A percentile compares a stretch with the other conserved stretches of the same genome.
These are phyloP conservation scores for Mizuhopecten yessoensis DNA, from an alignment of 1,140 invertebrate species.

Conservation along the genomic window DNA sequence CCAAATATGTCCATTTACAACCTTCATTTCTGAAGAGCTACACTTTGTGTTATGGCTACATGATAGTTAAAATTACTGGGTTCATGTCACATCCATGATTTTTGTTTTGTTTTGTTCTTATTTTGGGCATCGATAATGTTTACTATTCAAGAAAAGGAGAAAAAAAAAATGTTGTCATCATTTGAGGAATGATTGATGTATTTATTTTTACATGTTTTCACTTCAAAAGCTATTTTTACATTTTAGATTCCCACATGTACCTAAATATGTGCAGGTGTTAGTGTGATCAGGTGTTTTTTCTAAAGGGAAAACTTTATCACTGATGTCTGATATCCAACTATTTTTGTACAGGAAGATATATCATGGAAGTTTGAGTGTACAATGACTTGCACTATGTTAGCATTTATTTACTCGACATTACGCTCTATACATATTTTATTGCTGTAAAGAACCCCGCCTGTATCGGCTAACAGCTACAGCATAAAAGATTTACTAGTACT, in stretches of 20 bases:
- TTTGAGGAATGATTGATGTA: not conserved
- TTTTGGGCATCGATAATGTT: too few species aligned
- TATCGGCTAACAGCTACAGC: not conserved
- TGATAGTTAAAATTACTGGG: not conserved
- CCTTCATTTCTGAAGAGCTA: not conserved
- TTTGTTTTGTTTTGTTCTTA: not conserved
- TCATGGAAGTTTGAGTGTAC: not conserved
- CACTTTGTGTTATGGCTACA: constrained; percentile 13
- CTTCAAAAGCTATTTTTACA: not conserved
- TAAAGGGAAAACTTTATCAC: not conserved
- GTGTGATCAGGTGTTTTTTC: not conserved
- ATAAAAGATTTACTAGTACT: not conserved
- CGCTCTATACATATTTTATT: not conserved
- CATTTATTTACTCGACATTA: not conserved
- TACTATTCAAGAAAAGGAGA: not conserved
- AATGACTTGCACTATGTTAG: not conserved
- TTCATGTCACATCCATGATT: not conserved
- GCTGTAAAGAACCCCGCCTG: not conserved
- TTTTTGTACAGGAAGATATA: not conserved
- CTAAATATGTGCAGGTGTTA: constrained; percentile 1
- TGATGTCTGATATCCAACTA: not conserved
- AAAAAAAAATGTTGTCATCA: not conserved
- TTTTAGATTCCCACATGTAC: not conserved
- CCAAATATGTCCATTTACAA: not conserved
- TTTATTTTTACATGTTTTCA: not conserved